Base-by-base conservation (phyloP, 2,888 invertebrate species). In the Lasioglossum calceatum region DNA sequence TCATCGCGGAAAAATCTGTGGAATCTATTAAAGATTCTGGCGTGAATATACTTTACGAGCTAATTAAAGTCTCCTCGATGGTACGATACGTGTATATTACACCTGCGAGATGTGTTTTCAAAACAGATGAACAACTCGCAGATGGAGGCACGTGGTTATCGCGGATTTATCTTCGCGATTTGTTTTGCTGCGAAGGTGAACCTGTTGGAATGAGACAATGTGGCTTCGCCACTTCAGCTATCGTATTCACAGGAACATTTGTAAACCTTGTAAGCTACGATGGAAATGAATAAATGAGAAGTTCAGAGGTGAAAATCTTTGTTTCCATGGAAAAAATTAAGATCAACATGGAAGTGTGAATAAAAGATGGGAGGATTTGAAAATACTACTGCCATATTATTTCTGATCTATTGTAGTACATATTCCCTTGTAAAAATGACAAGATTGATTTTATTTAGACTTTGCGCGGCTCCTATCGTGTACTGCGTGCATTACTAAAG, bases 121-220 rank as follows among this genome's bases (percentile, higher is more conserved):
- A 61, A 39, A 39, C 14, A 36, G 54, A 64, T 7, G 50, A 77
- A 67, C 76, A 64, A 47, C 32, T 5, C 5, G 27, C 5, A 27
- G 75, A 64, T 61, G 47, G 50, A 23, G 78, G 36, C 42, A 64
- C 42, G 85, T 32, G 4, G 27, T 39, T 79, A 79, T 72, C 79
- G 61, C 75, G 27, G 47, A 77, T 79, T 85, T 85, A 85, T 79
- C 85, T 85, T 67, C 14, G 7, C 71, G 71, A 77, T 77, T 81
- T 77, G 77, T 72, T 64, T 47, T 36, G 16, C 16, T 19, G n/a
- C 36, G 85, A 85, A 85, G 85, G 85, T 58, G 32, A 85, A 85
- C 85, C 58, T 85, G 76, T 77, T 76, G 39, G 12, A 71, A 42
- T 42, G 79, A 36, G 76, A 84, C 84, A 84, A 84, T 84, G 70